Base-by-base conservation (phyloP, 2,113 vertebrate genomes). In the Rhynchopsitta pachyrhyncha region DNA sequence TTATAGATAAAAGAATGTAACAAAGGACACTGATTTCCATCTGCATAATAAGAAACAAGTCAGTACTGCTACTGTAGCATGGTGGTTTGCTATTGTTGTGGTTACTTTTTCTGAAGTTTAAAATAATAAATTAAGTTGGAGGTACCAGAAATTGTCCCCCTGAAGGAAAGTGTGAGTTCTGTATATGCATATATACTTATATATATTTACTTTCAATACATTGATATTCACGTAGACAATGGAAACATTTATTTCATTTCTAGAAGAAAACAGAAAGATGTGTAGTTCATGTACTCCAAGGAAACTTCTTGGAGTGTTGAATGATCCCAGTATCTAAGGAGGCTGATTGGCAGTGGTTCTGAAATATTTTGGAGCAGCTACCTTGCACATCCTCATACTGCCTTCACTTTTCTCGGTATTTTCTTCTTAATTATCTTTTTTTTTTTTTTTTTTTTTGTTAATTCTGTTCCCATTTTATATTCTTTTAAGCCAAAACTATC, bases 131-230 rank as follows among this genome's bases (percentile, higher is more conserved):
- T 62, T 52, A 78, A 37, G 3, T 74, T 78, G 13, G 9, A 68
- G 9, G 11, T 37, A 66, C 9, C 3, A 89, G 64, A 57, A 78
- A 19, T 70, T 37, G 2, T 59, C 16, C 82, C 24, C 47, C 42
- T 39, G 16, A 76, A n/a, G 52, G 31, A 57, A 73, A 57, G 16
- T 44, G 17, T 17, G 12, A 82, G 17, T 74, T 79, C 33, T 79
- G 9, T 33, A n/a, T 50, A 35, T 35, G 22, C 33, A 24, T 35
- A 16, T 24, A 59, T 35, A 59, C 22, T 35, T 59, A 59, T 14
- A n/a, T n/a, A n/a, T 59, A 59, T 8, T 49, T 23, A n/a, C 4
- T 35, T n/a, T 27, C 0, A 1, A 25, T 27, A 44, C 18, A n/a
- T 55, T 63, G 81, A 42, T 7, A 50, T 74, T 91, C 11, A 6